Conservation (phyloP, 2,888 invertebrate species). For the Helobdella robusta region DNA sequence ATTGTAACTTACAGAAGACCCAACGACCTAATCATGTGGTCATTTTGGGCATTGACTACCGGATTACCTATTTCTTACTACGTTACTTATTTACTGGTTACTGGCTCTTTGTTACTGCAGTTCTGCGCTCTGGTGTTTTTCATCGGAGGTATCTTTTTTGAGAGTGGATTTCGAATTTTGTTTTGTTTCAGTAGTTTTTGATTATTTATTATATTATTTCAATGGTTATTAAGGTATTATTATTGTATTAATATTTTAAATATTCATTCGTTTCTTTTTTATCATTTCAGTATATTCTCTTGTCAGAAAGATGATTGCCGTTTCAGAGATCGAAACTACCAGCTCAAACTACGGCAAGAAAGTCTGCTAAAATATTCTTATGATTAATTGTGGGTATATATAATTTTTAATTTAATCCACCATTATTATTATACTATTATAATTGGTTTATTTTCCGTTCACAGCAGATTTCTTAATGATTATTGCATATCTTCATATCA, state of each 20-base stretch:
- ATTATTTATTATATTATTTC: background rate
- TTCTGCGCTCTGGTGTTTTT: constrained; percentile 1
- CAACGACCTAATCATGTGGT: constrained; percentile 42
- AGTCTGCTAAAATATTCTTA: too few relatives aligned
- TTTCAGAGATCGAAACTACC: constrained; percentile 37
- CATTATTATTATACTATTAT: too few relatives aligned
- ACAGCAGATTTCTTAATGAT: too few relatives aligned
- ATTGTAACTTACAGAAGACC: constrained; percentile 37
- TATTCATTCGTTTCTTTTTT: constrained; percentile 34
- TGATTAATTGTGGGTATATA: too few relatives aligned
- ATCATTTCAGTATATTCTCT: constrained; percentile 39
- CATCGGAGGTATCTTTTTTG: constrained; percentile 6
- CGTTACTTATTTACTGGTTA: constrained; percentile 38
- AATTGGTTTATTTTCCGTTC: too few relatives aligned
- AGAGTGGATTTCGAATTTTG: background rate
- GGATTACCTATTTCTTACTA: constrained; percentile 42
- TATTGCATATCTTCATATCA: too few relatives aligned
- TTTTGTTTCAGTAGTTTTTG: background rate
- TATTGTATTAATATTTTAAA: background rate
- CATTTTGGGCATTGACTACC: constrained; percentile 44
- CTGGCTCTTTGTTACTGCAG: constrained; percentile 56
- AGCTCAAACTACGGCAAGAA: constrained; percentile 21
- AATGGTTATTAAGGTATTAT: background rate
- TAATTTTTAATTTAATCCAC: too few relatives aligned
- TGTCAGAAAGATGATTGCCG: constrained; percentile 41